Evolutionary conservation across 2,888 invertebrate species (phyloP).

Genomic region (Cephus nigrinus): DNA sequence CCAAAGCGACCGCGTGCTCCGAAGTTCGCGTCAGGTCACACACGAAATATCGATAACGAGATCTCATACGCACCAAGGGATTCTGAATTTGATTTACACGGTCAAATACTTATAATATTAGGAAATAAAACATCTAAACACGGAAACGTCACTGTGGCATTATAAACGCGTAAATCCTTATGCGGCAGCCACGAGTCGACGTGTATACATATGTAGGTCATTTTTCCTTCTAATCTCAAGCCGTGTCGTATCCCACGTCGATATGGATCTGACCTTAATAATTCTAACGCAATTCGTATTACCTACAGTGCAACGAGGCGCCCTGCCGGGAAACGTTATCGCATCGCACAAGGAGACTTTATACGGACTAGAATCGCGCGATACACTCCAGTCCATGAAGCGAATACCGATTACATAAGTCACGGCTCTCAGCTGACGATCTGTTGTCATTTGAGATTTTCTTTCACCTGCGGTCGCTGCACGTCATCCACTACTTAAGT

Average conservation of each 20-base stretch:
- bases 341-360: neutral
- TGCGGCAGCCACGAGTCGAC: neutral
- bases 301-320: neutral
- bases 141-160: neutral
- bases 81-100: neutral
- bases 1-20: neutral
- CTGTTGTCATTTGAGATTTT: conserved; percentile 9
- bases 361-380: neutral
- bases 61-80: neutral
- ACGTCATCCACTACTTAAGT: neutral
- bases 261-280: conserved; percentile 53
- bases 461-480: neutral
- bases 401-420: neutral
- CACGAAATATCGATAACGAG: neutral
- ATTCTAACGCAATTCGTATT: conserved; percentile 28
- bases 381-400: neutral
- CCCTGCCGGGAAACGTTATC: neutral
- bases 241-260: conserved; percentile 36
- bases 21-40: neutral
- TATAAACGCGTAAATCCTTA: neutral
- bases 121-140: neutral
- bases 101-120: neutral
- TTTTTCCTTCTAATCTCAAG: conserved; percentile 4
- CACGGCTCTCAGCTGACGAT: conserved; percentile 1
- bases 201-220: neutral